Evolutionary conservation across 2,113 vertebrate species (phyloP).

Genomic region (Leptodactylus fuscus): DNA sequence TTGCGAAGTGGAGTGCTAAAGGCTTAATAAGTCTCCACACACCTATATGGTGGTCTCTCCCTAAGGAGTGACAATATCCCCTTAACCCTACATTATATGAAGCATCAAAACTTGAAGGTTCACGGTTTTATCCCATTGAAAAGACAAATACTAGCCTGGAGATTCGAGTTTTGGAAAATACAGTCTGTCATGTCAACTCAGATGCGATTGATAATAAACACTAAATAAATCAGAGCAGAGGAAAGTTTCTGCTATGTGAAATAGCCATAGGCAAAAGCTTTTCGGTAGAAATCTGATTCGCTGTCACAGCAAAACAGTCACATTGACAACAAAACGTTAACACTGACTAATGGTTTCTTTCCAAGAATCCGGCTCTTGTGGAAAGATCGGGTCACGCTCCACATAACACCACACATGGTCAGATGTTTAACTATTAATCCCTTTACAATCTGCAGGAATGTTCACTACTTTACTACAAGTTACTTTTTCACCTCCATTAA

Average conservation of each 20-base stretch:
- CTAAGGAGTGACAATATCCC: too few species aligned
- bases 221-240: not conserved
- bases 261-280: not conserved
- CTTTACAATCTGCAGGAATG: conserved; percentile 27
- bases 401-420: not conserved
- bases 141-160: not conserved
- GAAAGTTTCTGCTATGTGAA: not conserved
- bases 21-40: too few species aligned
- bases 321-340: not conserved
- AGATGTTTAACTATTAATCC: conserved; percentile 46
- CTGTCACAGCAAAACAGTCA: conserved; percentile 10
- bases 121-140: not conserved
- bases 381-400: conserved; percentile 24
- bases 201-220: not conserved
- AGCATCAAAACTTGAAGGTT: too few species aligned
- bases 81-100: too few species aligned
- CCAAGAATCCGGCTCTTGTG: conserved; percentile 36
- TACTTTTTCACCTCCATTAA: not conserved
- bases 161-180: too few species aligned
- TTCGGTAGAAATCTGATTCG: not conserved
- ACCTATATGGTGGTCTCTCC: too few species aligned
- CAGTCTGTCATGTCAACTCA: not conserved
- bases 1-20: too few species aligned
- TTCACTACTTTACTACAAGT: not conserved
- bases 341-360: conserved; percentile 9